Conservation (phyloP, 2,113 vertebrate species). For the Butorides virescens region DNA sequence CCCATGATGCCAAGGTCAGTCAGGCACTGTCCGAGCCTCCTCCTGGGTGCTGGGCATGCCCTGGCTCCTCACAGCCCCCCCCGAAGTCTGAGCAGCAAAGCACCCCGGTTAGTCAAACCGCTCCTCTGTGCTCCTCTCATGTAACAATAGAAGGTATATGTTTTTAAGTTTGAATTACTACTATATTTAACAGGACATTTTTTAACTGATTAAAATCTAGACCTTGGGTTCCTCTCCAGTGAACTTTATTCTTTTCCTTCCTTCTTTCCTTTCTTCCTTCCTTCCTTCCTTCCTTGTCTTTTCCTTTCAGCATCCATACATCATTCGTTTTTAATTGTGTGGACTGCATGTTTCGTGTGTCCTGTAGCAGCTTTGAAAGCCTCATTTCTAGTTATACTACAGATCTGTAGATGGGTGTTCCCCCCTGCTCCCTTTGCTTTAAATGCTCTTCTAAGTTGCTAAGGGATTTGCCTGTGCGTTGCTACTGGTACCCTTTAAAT, state of each 20-base stretch:
- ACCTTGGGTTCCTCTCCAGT: slow-evolving; percentile 71
- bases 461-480: slow-evolving; percentile 48
- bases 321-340: slow-evolving; percentile 74
- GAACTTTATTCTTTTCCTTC: slow-evolving; percentile 70
- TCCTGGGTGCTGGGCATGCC: not conserved
- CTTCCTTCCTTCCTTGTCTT: slow-evolving; percentile 60
- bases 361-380: slow-evolving; percentile 59
- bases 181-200: slow-evolving; percentile 81
- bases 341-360: slow-evolving; percentile 75
- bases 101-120: slow-evolving; percentile 58
- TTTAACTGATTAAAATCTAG: slow-evolving; percentile 81
- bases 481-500: slow-evolving; percentile 50
- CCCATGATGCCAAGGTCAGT: not conserved
- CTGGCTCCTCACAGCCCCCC: not conserved
- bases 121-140: slow-evolving; percentile 73
- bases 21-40: not conserved
- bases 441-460: slow-evolving; percentile 22
- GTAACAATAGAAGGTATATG: slow-evolving; percentile 76
- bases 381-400: slow-evolving; percentile 39
- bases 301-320: slow-evolving; percentile 70
- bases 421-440: slow-evolving; percentile 28
- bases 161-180: slow-evolving; percentile 76
- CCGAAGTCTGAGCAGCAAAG: slow-evolving; percentile 79
- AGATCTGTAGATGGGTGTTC: not conserved
- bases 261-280: slow-evolving; percentile 37